Conservation (phyloP, 2,888 invertebrate genomes). For the Drosophila falleni region DNA sequence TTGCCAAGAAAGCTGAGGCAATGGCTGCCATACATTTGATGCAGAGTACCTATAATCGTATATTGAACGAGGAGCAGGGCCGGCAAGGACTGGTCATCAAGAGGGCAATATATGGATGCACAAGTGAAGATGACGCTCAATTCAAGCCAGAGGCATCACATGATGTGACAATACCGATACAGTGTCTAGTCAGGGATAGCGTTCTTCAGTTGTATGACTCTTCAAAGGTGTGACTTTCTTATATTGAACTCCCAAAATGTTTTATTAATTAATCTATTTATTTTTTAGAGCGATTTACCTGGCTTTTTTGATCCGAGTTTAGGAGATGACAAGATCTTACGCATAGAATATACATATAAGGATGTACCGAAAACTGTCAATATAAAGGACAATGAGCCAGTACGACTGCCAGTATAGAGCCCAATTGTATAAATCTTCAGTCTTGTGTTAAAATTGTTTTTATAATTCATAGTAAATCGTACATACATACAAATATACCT, state of each 20-base stretch:
- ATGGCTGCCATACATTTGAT: slow-evolving; percentile 95
- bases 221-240: slow-evolving; percentile 89
- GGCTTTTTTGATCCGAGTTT: slow-evolving; percentile 98
- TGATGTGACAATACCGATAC: slow-evolving; percentile 97
- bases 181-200: slow-evolving; percentile 97
- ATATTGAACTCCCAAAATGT: neutral
- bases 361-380: slow-evolving; percentile 92
- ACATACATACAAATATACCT: slow-evolving; percentile 13
- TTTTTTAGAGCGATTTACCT: slow-evolving; percentile 94
- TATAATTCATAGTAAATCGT: slow-evolving; percentile 55
- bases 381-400: slow-evolving; percentile 91
- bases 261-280: neutral
- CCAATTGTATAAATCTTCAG: slow-evolving; percentile 72
- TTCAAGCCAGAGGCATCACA: slow-evolving; percentile 86
- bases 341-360: slow-evolving; percentile 94
- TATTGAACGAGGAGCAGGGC: slow-evolving; percentile 91
- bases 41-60: slow-evolving; percentile 95
- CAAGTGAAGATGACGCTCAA: slow-evolving; percentile 84
- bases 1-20: slow-evolving; percentile 93
- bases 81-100: slow-evolving; percentile 94
- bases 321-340: slow-evolving; percentile 95
- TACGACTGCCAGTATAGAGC: slow-evolving; percentile 88
- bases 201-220: slow-evolving; percentile 93
- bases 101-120: slow-evolving; percentile 92
- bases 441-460: slow-evolving; percentile 68